Conservation (phyloP, 2,797 vertebrate genomes). For the Kryptopterus vitreolus region DNA sequence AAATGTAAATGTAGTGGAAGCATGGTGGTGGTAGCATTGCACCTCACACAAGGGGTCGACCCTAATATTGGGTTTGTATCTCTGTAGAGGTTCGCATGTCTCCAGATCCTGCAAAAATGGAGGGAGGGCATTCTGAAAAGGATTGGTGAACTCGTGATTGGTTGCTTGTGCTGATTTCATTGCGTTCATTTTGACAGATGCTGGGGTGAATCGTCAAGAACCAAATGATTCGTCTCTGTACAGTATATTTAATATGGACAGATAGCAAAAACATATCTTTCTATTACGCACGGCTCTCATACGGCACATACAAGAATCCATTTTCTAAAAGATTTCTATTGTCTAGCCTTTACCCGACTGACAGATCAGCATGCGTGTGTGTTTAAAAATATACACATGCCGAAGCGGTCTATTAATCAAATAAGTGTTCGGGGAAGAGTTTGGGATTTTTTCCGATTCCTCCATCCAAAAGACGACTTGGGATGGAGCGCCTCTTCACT, state of each 20-base stretch:
- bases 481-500: conserved; percentile 19
- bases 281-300: not conserved
- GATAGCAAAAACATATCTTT: too few relatives aligned
- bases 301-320: not conserved
- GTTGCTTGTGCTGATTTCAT: not conserved
- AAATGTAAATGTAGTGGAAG: too few relatives aligned
- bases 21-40: too few relatives aligned
- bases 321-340: not conserved
- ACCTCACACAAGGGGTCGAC: too few relatives aligned
- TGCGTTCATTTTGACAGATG: not conserved
- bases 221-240: not conserved
- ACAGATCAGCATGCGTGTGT: not conserved
- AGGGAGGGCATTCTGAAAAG: not conserved
- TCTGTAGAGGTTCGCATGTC: too few relatives aligned
- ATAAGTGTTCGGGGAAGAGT: not conserved
- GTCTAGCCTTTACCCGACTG: not conserved
- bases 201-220: not conserved
- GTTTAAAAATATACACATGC: not conserved
- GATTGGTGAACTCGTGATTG: not conserved
- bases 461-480: conserved; percentile 5
- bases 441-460: not conserved
- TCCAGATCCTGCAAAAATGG: too few relatives aligned
- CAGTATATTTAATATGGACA: not conserved
- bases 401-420: not conserved
- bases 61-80: too few relatives aligned